Evolutionary conservation across 2,888 invertebrate species (phyloP).

Genomic region (Drosophila fulvimacula): DNA sequence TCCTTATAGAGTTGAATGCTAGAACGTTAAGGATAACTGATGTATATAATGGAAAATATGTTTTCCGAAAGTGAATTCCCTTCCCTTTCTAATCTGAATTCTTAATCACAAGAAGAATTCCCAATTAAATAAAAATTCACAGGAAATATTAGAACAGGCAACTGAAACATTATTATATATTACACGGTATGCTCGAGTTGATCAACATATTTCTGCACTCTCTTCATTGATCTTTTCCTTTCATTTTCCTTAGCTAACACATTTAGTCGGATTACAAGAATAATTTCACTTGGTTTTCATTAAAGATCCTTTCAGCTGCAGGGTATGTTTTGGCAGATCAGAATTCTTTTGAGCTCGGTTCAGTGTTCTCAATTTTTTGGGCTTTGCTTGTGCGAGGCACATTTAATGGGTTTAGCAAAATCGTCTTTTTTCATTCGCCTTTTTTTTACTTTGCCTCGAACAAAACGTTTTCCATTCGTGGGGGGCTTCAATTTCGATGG

Average conservation of each 20-base stretch:
- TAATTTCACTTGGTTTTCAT: not conserved
- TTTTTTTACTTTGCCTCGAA: conserved; percentile 38
- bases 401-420: conserved; percentile 70
- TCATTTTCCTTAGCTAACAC: not conserved
- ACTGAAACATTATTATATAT: not conserved
- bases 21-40: not conserved
- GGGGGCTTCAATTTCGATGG: conserved; percentile 39
- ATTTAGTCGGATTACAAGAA: not conserved
- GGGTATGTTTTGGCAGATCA: conserved; percentile 17
- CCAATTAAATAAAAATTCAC: not conserved
- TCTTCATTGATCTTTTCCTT: not conserved
- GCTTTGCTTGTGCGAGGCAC: conserved; percentile 39
- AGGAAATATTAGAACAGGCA: not conserved
- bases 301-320: not conserved
- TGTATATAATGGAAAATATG: not conserved
- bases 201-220: not conserved
- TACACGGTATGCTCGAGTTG: conserved; percentile 11
- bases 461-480: conserved; percentile 57
- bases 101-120: no score
- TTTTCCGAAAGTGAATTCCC: not conserved
- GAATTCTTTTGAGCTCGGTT: not conserved
- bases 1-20: not conserved
- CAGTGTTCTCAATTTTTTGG: conserved; percentile 16
- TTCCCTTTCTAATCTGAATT: not conserved
- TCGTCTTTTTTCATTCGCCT: conserved; percentile 21